Conservation (phyloP, 2,113 vertebrate genomes). For the Mungos mungo region DNA sequence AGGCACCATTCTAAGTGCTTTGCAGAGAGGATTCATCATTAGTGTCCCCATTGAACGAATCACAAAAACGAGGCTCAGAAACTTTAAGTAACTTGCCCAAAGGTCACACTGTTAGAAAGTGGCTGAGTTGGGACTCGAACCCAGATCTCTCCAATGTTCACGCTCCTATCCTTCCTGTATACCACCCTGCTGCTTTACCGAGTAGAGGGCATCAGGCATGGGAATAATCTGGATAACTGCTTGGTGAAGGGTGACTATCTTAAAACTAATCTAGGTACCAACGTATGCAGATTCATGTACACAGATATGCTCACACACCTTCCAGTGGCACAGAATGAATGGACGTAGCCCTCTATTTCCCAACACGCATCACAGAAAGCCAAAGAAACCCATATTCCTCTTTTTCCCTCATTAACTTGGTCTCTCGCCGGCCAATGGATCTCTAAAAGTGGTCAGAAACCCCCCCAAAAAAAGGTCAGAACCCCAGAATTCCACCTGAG, state of each 20-base stretch:
- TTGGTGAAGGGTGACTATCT: background rate
- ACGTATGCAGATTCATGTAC: background rate
- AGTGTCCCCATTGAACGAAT: background rate
- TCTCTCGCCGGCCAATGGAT: background rate
- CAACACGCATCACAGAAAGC: background rate
- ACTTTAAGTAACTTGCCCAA: background rate
- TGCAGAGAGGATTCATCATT: background rate
- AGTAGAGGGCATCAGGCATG: background rate
- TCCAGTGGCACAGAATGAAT: background rate
- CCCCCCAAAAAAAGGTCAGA: background rate
- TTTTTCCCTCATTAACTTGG: background rate
- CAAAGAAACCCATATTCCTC: background rate
- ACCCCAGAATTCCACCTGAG: background rate
- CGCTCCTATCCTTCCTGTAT: background rate
- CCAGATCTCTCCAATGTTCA: background rate
- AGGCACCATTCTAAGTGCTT: background rate
- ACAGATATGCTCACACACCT: background rate
- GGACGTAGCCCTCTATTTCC: background rate
- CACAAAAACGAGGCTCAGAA: background rate
- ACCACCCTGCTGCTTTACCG: background rate
- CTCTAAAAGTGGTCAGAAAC: background rate
- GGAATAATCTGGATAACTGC: background rate
- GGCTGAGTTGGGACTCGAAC: background rate
- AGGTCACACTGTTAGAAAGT: background rate
- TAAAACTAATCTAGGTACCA: background rate